A percentile compares a stretch with the other conserved stretches of the same genome.
Evolutionary conservation across 2,113 vertebrate genomes (phyloP).

Genomic region (Pelmatolapia mariae): DNA sequence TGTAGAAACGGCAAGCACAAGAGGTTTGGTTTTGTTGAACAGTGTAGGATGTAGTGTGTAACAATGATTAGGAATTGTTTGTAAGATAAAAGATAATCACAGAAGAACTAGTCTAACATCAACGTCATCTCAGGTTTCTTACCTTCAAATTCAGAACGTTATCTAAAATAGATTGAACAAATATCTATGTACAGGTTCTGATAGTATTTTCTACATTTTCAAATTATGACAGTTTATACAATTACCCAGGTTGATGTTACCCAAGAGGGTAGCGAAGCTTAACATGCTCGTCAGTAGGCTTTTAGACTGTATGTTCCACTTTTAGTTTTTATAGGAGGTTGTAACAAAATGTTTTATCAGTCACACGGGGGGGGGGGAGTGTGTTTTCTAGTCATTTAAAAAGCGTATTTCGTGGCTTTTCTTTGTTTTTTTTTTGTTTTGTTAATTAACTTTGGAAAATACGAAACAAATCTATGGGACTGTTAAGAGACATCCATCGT

Average conservation of each 20-base stretch:
- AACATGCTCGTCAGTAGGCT: constrained; percentile 30
- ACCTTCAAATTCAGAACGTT: constrained; percentile 56
- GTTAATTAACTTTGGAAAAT: constrained; percentile 9
- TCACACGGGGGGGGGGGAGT: background rate
- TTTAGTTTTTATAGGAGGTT: constrained; percentile 41
- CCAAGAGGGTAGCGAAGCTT: constrained; percentile 33
- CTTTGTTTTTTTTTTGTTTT: background rate
- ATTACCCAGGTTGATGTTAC: constrained; percentile 46
- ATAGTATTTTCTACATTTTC: constrained; percentile 68
- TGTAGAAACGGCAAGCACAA: constrained; percentile 22
- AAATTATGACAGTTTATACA: constrained; percentile 53
- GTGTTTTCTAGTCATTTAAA: constrained; percentile 25
- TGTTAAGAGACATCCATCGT: constrained; percentile 2
- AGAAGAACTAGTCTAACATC: constrained; percentile 58
- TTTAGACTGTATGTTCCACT: constrained; percentile 38
- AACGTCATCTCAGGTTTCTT: constrained; percentile 72
- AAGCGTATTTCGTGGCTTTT: constrained; percentile 31
- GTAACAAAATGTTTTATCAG: constrained; percentile 26
- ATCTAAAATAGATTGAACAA: constrained; percentile 49
- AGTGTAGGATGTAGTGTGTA: constrained; percentile 30
- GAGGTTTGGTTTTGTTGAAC: constrained; percentile 14
- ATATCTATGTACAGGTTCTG: constrained; percentile 56
- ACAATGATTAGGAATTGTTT: constrained; percentile 46
- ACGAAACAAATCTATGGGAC: background rate
- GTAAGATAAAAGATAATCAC: constrained; percentile 38